These are phyloP conservation scores for Hemaris fuciformis DNA, from an alignment of 2,888 invertebrate genomes.

Conservation along the genomic window DNA sequence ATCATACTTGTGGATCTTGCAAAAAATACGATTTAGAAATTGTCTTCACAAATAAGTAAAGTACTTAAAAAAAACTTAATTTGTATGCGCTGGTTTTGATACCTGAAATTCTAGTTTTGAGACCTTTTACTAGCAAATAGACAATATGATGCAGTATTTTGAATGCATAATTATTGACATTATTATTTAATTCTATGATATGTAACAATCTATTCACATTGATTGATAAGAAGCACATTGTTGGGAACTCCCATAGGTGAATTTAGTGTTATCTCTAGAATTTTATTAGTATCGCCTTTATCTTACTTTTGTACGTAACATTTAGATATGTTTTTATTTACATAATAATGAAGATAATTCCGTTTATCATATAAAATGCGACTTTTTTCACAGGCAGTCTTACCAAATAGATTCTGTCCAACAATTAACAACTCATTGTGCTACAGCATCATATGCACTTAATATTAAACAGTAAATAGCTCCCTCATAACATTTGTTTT, in stretches of 20 bases:
- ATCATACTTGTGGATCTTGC: too few species aligned
- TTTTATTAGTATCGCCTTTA: not conserved
- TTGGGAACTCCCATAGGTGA: not conserved
- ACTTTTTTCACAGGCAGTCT: not conserved
- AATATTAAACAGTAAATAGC: too few species aligned
- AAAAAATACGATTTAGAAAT: too few species aligned
- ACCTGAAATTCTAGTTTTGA: too few species aligned
- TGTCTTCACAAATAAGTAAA: too few species aligned
- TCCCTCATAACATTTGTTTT: too few species aligned
- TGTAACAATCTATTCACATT: not conserved
- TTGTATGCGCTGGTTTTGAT: too few species aligned
- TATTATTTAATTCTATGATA: not conserved
- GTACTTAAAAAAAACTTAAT: too few species aligned
- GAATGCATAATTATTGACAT: not conserved
- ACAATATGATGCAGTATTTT: too few species aligned
- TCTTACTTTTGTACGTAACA: not conserved
- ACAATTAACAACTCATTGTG: too few species aligned
- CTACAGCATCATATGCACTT: too few species aligned
- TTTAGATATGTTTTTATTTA: not conserved
- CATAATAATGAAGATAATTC: not conserved
- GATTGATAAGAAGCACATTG: not conserved
- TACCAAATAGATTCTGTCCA: not conserved
- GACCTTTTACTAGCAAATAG: too few species aligned
- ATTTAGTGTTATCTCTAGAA: not conserved
- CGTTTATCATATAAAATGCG: not conserved